Evolutionary conservation across 2,888 invertebrate species (phyloP), one percentile per base, ranked within the genome.

Genomic region (Ormyrus thymus): DNA sequence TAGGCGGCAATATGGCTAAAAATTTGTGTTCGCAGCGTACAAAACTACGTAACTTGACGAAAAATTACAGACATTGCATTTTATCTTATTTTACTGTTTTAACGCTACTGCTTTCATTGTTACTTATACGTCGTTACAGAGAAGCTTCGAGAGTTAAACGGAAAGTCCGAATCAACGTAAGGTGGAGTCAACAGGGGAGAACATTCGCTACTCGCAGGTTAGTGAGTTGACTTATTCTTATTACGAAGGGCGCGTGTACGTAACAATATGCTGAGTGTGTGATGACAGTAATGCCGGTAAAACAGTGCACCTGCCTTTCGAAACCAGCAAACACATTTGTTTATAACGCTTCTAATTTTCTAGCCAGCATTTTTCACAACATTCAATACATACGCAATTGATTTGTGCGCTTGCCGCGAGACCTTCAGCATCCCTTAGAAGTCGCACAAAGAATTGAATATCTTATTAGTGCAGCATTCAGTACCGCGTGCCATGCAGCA

Each of bases 1-100:
- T 76, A 79, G 68, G 62, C 68, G 69, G 55, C 53, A 76, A 61
- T 73, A 46, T 61, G 48, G 65, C 65, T 77, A 69, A 80, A 80
- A 76, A 51, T 72, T 51, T 72, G 64, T 59, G 13, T 68, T 68
- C 48, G 15, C 15, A 61, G 64, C 58, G 69, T 69, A 79, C 48
- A 73, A 80, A 80, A 80, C 59, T 62, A 68, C 68, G 58, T 62
- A 72, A 56, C 61, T 56, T 9, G 68, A 76, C 58, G 65, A 73
- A 62, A 73, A 76, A 72, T 66, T 56, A 66, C 61, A 61, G 55
- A 77, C 53, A 69, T 72, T 62, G 53, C 29, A 58, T 46, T 48
- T 77, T 66, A 59, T 58, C 45, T 66, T 66, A 4, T 46, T 64
- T 64, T 76, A 66, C 9, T 29, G 43, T 65, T 53, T 56, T 66